Evolutionary conservation across 2,113 vertebrate species (phyloP).

Genomic region (Ochotona princeps): DNA sequence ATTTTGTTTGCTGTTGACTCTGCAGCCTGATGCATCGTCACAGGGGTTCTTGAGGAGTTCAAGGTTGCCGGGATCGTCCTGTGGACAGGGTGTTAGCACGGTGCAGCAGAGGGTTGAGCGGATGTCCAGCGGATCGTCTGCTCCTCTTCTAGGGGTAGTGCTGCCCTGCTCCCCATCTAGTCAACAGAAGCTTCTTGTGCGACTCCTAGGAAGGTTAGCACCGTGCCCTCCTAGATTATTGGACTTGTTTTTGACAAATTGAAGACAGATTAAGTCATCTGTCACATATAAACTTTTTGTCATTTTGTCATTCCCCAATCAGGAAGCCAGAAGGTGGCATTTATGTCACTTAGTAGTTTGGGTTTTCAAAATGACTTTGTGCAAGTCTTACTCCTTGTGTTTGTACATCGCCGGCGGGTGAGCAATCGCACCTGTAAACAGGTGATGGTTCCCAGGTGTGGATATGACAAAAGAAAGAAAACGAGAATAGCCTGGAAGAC

Average conservation of each 20-base stretch:
- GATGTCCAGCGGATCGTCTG: no score
- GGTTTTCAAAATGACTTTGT: background rate
- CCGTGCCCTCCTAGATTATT: background rate
- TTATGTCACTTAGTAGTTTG: background rate
- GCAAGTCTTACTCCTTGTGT: background rate
- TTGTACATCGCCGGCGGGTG: background rate
- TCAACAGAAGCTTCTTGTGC: background rate
- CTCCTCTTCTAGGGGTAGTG: background rate
- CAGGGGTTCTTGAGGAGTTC: background rate
- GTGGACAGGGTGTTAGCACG: background rate
- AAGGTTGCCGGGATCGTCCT: background rate
- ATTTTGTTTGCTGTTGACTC: background rate
- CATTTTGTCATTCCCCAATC: background rate
- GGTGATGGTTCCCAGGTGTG: background rate
- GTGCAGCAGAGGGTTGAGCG: no score
- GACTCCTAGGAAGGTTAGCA: background rate
- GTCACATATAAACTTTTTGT: constrained; percentile 9
- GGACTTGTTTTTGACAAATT: background rate
- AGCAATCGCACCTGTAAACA: background rate
- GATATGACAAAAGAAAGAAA: background rate
- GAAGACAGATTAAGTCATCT: background rate
- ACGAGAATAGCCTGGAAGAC: background rate
- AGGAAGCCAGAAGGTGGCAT: background rate
- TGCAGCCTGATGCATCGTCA: background rate
- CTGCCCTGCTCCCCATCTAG: background rate